Conservation (phyloP, 2,113 vertebrate genomes). For the Rhinopomastus cyanomelas region DNA sequence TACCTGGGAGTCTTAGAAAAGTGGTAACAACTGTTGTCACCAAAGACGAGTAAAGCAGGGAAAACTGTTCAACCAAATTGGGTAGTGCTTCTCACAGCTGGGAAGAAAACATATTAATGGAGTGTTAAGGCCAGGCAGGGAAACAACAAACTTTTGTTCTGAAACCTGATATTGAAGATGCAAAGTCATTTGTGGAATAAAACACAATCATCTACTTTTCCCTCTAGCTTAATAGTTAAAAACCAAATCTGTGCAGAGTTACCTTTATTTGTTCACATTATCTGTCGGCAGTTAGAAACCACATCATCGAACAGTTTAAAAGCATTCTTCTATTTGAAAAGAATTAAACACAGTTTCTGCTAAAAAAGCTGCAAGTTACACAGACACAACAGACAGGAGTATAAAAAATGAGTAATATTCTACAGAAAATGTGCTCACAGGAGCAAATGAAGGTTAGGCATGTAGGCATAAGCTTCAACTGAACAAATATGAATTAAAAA, state of each 20-base stretch:
- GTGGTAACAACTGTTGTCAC: neutral
- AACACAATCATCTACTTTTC: neutral
- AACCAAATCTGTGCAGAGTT: slow-evolving; percentile 56
- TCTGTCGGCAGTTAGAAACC: slow-evolving; percentile 72
- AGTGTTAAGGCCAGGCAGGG: neutral
- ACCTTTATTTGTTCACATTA: slow-evolving; percentile 78
- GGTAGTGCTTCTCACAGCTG: neutral
- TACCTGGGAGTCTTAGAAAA: neutral
- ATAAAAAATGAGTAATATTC: slow-evolving; percentile 58
- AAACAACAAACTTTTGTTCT: neutral
- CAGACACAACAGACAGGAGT: slow-evolving; percentile 42
- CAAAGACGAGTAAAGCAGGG: neutral
- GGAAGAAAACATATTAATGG: neutral
- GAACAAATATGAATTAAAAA: slow-evolving; percentile 4
- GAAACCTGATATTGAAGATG: neutral
- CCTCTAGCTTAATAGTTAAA: slow-evolving; percentile 50
- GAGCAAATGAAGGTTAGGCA: slow-evolving; percentile 49
- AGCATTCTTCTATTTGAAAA: slow-evolving; percentile 65
- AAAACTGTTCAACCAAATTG: neutral
- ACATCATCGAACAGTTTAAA: slow-evolving; percentile 73
- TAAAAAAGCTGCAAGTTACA: slow-evolving; percentile 62
- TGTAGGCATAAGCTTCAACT: slow-evolving; percentile 33
- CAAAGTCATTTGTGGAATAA: neutral
- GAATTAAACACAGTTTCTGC: slow-evolving; percentile 67
- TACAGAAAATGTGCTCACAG: slow-evolving; percentile 35